A percentile compares a stretch with the other conserved stretches of the same genome.
Evolutionary conservation across 2,113 vertebrate species (phyloP).

Genomic region (Microcebus griseorufus): DNA sequence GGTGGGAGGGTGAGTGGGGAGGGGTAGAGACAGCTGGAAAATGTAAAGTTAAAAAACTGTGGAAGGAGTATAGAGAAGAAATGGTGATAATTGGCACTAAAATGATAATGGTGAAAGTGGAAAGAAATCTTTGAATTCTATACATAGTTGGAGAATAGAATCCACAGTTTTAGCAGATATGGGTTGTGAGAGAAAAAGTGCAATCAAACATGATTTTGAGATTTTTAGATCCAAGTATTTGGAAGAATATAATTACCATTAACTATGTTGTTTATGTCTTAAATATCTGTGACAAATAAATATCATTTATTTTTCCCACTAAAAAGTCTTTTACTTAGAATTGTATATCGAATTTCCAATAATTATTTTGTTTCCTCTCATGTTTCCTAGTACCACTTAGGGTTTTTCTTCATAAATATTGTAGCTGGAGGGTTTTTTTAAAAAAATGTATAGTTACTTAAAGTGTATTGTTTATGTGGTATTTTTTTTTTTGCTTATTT

Average conservation of each 20-base stretch:
- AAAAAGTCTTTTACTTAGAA: neutral
- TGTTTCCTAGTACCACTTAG: neutral
- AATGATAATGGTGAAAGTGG: neutral
- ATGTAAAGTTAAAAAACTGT: neutral
- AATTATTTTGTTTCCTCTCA: neutral
- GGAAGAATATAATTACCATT: neutral
- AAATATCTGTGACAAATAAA: neutral
- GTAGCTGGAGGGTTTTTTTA: neutral
- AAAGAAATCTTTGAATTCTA: neutral
- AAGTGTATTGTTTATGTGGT: neutral
- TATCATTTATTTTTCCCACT: neutral
- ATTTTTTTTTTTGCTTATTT: neutral
- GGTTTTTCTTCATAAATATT: neutral
- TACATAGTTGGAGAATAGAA: neutral
- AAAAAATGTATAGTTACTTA: neutral
- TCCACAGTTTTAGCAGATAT: neutral
- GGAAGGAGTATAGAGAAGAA: neutral
- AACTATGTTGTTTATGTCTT: neutral
- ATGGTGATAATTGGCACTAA: neutral
- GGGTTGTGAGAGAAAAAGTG: neutral
- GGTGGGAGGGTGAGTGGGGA: fast-evolving
- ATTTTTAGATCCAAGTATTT: neutral
- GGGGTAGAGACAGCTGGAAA: neutral
- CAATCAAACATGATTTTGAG: neutral
- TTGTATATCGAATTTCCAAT: neutral